Base-by-base conservation (phyloP, 2,797 vertebrate genomes). In the Lithobates pipiens region DNA sequence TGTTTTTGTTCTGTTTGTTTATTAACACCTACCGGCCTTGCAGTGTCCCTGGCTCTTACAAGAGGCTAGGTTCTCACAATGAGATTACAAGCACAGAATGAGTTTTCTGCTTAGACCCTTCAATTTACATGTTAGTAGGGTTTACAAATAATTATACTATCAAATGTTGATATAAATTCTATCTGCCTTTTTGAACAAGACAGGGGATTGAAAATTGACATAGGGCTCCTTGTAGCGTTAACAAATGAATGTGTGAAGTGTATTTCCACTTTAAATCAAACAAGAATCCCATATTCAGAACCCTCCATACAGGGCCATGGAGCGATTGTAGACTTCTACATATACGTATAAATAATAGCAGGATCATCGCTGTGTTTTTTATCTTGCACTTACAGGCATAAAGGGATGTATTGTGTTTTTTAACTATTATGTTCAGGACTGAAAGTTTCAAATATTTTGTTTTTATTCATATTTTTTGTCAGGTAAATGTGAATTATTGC, bases 101-200 rank as follows among this genome's bases (percentile, higher is more conserved):
- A 80, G 79, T 76, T 83, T 69, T 75, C n/a, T 69, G 46, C 34
- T 29, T 57, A 67, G 67, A 80, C 46, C 84, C 77, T 67, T 80
- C 70, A 73, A 85, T 85, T 85, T 80, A 75, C 77, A 80, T 80
- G 42, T 67, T 78, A 65, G 57, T 65, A 79, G 65, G 39, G 3
- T 85, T 85, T 78, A 85, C 83, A 75, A 68, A 77, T 80, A 85
- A 85, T 85, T 85, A 80, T 85, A 69, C 32, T 80, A 85, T 85
- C 77, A 75, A 80, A 76, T 85, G 84, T 85, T 80, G 39, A 44
- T 75, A 79, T 69, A 75, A 85, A 29, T 61, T 74, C 70, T 50
- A 69, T 18, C 42, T 80, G 42, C 61, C 68, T 39, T 39, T 21
- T 39, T 32, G 8, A 73, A 74, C 23, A 42, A 79, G 75, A 34